phyloP scores from a whole-genome alignment of 2,113 vertebrate species.

The Paramisgurnus dabryanus region DNA sequence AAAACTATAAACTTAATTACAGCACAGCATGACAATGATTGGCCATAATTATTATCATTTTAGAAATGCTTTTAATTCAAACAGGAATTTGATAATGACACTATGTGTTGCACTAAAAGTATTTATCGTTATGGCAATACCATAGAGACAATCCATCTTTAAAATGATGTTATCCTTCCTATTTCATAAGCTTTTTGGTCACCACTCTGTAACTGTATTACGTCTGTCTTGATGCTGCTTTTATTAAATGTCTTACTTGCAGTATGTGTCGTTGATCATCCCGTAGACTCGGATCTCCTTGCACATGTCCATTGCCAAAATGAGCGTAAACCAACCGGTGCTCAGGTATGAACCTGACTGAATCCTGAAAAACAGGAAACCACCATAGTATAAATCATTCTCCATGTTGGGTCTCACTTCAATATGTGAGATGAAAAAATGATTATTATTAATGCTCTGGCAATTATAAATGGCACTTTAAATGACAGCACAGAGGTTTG shows the following conservation, averaged over 20 bases:
- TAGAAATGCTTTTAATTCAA: not conserved
- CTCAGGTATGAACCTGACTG: conserved; percentile 98
- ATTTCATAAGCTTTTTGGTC: not conserved
- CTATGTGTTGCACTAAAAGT: not conserved
- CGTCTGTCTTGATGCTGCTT: too few relatives aligned
- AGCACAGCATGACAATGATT: too few relatives aligned
- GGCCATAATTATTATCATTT: too few relatives aligned
- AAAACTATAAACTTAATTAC: too few relatives aligned
- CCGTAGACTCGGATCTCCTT: conserved; percentile 95
- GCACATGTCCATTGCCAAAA: conserved; percentile 98
- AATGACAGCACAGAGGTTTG: not conserved
- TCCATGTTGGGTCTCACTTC: not conserved
- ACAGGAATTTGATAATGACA: not conserved
- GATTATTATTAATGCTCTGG: not conserved
- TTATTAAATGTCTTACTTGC: conserved; percentile 82
- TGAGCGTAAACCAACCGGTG: conserved; percentile 98
- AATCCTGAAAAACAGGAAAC: conserved; percentile 79
- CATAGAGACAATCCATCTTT: not conserved
- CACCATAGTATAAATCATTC: conserved; percentile 8
- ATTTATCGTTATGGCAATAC: not conserved
- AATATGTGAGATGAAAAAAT: too few relatives aligned
- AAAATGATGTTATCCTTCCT: not conserved
- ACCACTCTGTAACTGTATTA: not conserved
- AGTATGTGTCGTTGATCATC: conserved; percentile 99
- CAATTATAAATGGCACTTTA: not conserved